These are phyloP conservation scores for Mirounga angustirostris DNA, from an alignment of 2,113 vertebrate genomes.

Conservation along the genomic window DNA sequence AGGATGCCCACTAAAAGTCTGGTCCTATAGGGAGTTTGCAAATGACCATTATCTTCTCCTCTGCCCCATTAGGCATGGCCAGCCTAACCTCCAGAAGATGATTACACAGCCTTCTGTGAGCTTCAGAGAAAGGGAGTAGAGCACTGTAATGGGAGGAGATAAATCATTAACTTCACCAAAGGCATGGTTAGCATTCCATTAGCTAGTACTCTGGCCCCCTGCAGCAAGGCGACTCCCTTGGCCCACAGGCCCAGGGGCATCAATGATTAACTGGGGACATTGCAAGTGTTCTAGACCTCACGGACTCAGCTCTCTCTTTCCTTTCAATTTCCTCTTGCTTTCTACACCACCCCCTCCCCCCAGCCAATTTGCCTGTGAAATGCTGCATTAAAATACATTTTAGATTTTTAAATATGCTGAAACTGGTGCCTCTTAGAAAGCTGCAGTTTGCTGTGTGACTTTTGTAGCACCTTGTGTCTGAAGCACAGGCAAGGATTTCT, in stretches of 20 bases:
- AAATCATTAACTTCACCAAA: conserved; percentile 76
- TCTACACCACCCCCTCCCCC: background rate
- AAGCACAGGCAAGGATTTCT: conserved; percentile 38
- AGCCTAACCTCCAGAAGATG: background rate
- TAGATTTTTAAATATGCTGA: conserved; percentile 24
- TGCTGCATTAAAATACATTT: conserved; percentile 19
- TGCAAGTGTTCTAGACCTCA: background rate
- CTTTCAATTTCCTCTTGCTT: conserved; percentile 13
- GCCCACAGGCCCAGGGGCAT: background rate
- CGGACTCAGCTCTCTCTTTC: background rate
- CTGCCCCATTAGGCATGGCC: background rate
- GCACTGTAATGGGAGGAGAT: background rate
- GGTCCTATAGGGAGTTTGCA: background rate
- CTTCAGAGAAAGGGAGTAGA: background rate
- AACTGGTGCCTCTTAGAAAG: conserved; percentile 26
- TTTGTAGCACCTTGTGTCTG: background rate
- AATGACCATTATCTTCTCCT: background rate
- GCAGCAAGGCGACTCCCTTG: background rate
- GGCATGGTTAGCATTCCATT: conserved; percentile 65
- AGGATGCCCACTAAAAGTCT: background rate
- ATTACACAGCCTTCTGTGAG: background rate
- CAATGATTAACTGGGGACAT: conserved; percentile 77
- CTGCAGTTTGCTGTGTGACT: background rate
- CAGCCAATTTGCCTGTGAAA: background rate
- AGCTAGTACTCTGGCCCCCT: conserved; percentile 63